Percentiles rank a stretch among this genome's conserved stretches.
These are phyloP conservation scores for Plebejus melissa DNA, from an alignment of 2,888 invertebrate genomes.

Conservation along the genomic window DNA sequence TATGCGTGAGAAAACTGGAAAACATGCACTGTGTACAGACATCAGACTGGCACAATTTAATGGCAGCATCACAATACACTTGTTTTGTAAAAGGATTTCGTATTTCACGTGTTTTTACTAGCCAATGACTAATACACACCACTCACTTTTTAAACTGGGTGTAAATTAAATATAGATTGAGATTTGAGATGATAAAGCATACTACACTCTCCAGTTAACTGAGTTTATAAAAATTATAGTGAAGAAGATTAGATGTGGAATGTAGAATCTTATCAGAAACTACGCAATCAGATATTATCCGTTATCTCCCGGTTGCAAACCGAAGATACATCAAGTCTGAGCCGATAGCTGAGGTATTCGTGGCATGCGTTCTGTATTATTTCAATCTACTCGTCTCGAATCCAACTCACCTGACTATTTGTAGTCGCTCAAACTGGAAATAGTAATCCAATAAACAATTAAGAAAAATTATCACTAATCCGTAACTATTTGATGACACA, in stretches of 20 bases:
- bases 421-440: slow-evolving; percentile 64
- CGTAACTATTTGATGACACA: slow-evolving; percentile 73
- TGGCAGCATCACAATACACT: slow-evolving; percentile 13
- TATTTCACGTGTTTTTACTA: not conserved
- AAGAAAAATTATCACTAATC: slow-evolving; percentile 57
- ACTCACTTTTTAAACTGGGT: slow-evolving; percentile 48
- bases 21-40: not conserved
- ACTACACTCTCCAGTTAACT: not conserved
- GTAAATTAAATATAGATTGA: slow-evolving; percentile 46
- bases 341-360: slow-evolving; percentile 44
- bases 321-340: slow-evolving; percentile 50
- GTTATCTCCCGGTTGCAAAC: slow-evolving; percentile 59
- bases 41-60: not conserved
- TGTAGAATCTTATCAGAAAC: slow-evolving; percentile 64
- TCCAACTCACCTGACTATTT: slow-evolving; percentile 62
- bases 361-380: slow-evolving; percentile 48
- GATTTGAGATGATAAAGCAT: not conserved
- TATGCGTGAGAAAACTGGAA: slow-evolving; percentile 2
- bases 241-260: slow-evolving; percentile 35
- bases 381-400: slow-evolving; percentile 32
- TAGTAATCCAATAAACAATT: slow-evolving; percentile 71
- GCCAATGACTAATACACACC: slow-evolving; percentile 41
- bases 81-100: slow-evolving; percentile 7
- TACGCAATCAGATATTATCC: slow-evolving; percentile 68
- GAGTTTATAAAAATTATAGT: not conserved